Evolutionary conservation across 2,797 vertebrate species (phyloP).

Genomic region (Varecia variegata): DNA sequence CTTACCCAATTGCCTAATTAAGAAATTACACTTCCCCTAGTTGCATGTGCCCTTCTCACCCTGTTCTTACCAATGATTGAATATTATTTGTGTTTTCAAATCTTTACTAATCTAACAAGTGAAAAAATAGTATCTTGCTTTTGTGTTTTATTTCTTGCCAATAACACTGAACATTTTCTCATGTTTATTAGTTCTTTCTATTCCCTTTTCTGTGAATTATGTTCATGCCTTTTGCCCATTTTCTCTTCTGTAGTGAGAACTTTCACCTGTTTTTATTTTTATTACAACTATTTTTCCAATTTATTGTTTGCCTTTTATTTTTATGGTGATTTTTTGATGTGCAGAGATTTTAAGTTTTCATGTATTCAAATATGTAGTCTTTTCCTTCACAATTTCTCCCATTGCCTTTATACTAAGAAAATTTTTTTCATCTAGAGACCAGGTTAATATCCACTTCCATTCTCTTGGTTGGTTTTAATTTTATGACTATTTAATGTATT

Average conservation of each 20-base stretch:
- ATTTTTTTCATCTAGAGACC: neutral
- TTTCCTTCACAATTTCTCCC: neutral
- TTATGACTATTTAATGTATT: neutral
- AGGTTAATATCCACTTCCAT: neutral
- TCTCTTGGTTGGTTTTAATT: constrained; percentile 11
- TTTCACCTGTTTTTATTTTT: constrained; percentile 8
- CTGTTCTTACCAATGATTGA: neutral
- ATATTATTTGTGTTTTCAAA: neutral
- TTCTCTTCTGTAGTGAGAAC: neutral
- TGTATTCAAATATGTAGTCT: neutral
- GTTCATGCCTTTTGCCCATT: neutral
- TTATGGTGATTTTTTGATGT: neutral
- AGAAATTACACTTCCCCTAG: neutral
- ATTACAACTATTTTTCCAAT: neutral
- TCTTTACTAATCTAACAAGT: neutral
- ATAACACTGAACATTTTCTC: neutral
- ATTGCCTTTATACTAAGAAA: neutral
- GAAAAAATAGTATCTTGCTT: neutral
- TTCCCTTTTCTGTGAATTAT: constrained; percentile 1
- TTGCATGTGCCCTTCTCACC: neutral
- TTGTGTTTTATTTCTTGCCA: constrained; percentile 1
- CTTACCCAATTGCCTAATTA: neutral
- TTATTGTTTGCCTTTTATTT: constrained; percentile 49
- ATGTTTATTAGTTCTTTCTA: neutral
- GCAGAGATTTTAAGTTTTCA: neutral